Conservation (phyloP, 2,113 vertebrate genomes). For the Litocranius walleri region DNA sequence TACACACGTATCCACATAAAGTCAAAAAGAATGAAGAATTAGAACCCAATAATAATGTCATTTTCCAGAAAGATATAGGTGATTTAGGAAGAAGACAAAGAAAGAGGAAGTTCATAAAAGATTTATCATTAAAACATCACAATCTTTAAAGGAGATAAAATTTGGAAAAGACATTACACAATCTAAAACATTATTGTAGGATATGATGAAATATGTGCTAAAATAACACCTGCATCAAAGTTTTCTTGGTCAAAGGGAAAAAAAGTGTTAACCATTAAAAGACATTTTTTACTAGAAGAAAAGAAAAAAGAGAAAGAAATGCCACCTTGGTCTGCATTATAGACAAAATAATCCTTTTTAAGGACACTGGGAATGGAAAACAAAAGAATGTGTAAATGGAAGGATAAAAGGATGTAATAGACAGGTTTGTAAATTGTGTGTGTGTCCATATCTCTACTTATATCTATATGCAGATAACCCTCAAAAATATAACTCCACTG, state of each 20-base stretch:
- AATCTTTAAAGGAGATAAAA: not conserved
- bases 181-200: slow-evolving; percentile 14
- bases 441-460: not conserved
- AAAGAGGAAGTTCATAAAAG: slow-evolving; percentile 10
- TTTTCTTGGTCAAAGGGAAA: slow-evolving; percentile 31
- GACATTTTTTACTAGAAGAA: not conserved
- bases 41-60: not conserved
- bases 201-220: not conserved
- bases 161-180: slow-evolving; percentile 7
- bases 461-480: too few relatives aligned
- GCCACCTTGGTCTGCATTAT: not conserved
- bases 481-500: not conserved
- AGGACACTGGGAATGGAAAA: not conserved
- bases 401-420: not conserved
- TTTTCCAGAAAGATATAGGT: not conserved
- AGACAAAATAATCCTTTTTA: slow-evolving; percentile 23
- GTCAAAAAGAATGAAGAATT: slow-evolving; percentile 1
- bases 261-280: not conserved
- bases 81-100: not conserved
- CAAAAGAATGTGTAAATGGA: not conserved
- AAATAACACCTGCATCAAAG: slow-evolving; percentile 9
- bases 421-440: not conserved
- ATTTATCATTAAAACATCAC: slow-evolving; percentile 18
- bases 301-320: not conserved
- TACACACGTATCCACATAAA: not conserved